Evolutionary conservation across 2,888 invertebrate genomes (phyloP).

Genomic region (Helobdella robusta): DNA sequence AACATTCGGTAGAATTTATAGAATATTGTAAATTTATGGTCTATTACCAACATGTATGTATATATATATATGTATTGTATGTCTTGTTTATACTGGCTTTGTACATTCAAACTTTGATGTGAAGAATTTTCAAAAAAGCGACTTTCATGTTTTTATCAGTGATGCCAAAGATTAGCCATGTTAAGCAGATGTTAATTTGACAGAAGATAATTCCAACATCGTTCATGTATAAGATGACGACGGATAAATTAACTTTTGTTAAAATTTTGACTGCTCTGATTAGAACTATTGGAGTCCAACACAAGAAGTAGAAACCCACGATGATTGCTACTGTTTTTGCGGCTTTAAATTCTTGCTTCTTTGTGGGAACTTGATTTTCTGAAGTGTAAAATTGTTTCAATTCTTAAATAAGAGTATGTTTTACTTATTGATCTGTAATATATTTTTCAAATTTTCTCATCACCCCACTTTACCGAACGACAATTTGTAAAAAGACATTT

Average conservation of each 20-base stretch:
- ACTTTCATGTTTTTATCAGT: conserved; percentile 8
- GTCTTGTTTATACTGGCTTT: conserved; percentile 7
- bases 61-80: background rate
- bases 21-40: too few relatives aligned
- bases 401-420: too few relatives aligned
- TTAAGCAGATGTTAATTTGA: background rate
- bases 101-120: background rate
- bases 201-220: background rate
- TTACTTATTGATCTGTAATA: too few relatives aligned
- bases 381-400: too few relatives aligned
- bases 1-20: too few relatives aligned
- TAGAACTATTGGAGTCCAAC: background rate
- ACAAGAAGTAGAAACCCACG: background rate
- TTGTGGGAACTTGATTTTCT: too few relatives aligned
- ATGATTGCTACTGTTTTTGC: background rate
- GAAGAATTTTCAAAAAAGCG: background rate
- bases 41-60: too few relatives aligned
- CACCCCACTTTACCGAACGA: too few relatives aligned
- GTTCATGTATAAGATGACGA: background rate
- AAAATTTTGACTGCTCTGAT: background rate
- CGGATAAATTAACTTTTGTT: background rate
- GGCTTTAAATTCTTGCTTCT: background rate
- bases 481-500: too few relatives aligned
- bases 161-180: background rate
- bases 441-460: too few relatives aligned